Evolutionary conservation across 2,888 invertebrate genomes (phyloP), one percentile per base, ranked within the genome.

Genomic region (Trichogramma dendrolimi): DNA sequence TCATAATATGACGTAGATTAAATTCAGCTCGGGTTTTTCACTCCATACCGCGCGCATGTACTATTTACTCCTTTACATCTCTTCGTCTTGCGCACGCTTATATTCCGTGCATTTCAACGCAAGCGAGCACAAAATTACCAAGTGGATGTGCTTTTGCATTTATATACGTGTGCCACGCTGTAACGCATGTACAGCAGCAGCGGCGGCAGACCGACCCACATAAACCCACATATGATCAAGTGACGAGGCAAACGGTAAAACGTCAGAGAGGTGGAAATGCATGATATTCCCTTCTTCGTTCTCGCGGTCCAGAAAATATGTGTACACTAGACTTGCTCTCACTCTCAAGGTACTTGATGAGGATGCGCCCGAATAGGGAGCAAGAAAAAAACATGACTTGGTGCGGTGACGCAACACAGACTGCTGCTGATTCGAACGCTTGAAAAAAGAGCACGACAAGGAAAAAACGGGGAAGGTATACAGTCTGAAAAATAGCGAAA

Each of bases 101-200:
- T 51, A 61, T 56, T 48, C 53, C 51, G 27, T 27, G 27, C 27
- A 27, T 27, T 27, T 27, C 27, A 27, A 50, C 44, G 41, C n/a
- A 27, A 56, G 56, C 42, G 53, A 50, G 58, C 55, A 48, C 51
- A 42, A 58, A 63, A 58, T 63, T 63, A 60, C 58, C n/a, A 58
- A 63, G 58, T 60, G 58, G 55, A 54, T 11, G 38, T 11, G 47
- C 47, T 11, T 10, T 47, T 27, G 44, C 2, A 10, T 44, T 44
- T 10, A 8, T 44, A 8, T 44, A 41, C 48, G 38, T 38, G 48
- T 14, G 14, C 27, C 27, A 27, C 27, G 27, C 27, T 27, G 27
- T 27, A 27, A 27, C 27, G 27, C 27, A 27, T 27, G 27, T 27
- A 27, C 27, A 27, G 27, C 27, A 27, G 27, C 27, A 27, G 27